Percentiles rank a stretch among this genome's conserved stretches.
phyloP scores from a whole-genome alignment of 92 coral and sea anemone genomes.

The Actinostola sp. region DNA sequence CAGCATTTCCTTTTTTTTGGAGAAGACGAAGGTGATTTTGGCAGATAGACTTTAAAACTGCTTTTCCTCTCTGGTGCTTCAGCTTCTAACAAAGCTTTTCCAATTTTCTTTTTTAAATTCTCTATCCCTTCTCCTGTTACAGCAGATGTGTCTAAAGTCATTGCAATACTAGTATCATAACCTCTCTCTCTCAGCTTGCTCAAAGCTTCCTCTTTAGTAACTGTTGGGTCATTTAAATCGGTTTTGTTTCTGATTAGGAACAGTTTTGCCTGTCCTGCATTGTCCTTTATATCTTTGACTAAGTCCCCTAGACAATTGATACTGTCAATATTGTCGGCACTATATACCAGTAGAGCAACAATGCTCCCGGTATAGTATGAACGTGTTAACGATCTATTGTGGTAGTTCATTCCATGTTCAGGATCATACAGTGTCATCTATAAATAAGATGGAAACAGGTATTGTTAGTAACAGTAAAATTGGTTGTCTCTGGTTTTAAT shows the following conservation, averaged over 20 bases:
- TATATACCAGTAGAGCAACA: conserved; percentile 15
- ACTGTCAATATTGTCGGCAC: conserved; percentile 12
- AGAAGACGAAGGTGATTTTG: neutral
- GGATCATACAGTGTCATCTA: conserved; percentile 27
- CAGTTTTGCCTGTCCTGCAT: conserved; percentile 13
- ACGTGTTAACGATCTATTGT: neutral
- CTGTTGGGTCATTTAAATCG: conserved; percentile 19
- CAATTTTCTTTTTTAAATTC: conserved; percentile 1
- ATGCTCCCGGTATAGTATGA: conserved; percentile 1
- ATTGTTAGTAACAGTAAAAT: too few species aligned
- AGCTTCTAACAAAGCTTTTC: neutral
- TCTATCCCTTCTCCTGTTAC: conserved; percentile 13
- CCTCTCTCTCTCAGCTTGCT: neutral
- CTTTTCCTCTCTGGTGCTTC: neutral
- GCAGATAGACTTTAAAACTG: neutral
- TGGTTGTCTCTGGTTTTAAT: too few species aligned
- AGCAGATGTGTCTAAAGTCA: conserved; percentile 11
- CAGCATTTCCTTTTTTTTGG: too few species aligned
- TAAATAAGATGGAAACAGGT: neutral
- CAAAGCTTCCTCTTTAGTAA: conserved; percentile 10
- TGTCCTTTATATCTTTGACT: neutral
- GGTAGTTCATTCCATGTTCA: conserved; percentile 11
- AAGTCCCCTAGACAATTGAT: neutral
- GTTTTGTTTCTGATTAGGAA: conserved; percentile 19
- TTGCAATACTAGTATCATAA: neutral